Base-by-base conservation (phyloP, 2,888 invertebrate species). In the Ditylenchus weischeri region DNA sequence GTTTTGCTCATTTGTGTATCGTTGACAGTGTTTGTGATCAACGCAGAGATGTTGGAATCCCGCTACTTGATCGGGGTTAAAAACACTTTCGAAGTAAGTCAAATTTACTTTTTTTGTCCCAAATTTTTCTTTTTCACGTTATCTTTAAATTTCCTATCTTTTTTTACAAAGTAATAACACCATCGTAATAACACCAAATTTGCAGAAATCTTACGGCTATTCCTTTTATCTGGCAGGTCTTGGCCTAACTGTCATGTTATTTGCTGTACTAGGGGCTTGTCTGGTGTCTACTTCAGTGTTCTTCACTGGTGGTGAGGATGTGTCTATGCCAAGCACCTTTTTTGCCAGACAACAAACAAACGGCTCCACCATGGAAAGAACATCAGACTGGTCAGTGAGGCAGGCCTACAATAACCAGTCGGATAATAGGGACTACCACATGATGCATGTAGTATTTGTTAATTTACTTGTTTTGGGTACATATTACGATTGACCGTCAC, bases 1-100 rank as follows among this genome's bases (percentile, higher is more conserved):
- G 80, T 72, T 66, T 61, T 81, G 18, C 59, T 78, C 19, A 70
- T 78, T 15, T 66, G 72, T 21, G 75, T 81, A 47, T 78, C 75
- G 3, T 64, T 81, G 19, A 69, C 77, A 29, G 81, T 81, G 4
- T 81, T 81, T 69, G 76, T 81, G 79, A 78, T 76, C 50, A 81
- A 81, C 65, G 81, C 78, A 10, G 81, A 81, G 66, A 81, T 81
- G 81, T 68, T 81, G 49, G 81, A 81, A 62, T 80, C 80, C 21
- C 75, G 78, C 36, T 81, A 77, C 66, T 69, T 81, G 49, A 81
- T 81, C 47, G 81, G 81, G 43, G 70, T 80, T 38, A 70, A 62
- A 29, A 66, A 66, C 51, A 64, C 62, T 7, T 69, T 54, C 35
- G 62, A 69, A 48, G 47, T 64, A 36, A 13, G 29, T 29, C 6